Base-by-base conservation (phyloP, 2,113 vertebrate species). In the Struthio camelus region DNA sequence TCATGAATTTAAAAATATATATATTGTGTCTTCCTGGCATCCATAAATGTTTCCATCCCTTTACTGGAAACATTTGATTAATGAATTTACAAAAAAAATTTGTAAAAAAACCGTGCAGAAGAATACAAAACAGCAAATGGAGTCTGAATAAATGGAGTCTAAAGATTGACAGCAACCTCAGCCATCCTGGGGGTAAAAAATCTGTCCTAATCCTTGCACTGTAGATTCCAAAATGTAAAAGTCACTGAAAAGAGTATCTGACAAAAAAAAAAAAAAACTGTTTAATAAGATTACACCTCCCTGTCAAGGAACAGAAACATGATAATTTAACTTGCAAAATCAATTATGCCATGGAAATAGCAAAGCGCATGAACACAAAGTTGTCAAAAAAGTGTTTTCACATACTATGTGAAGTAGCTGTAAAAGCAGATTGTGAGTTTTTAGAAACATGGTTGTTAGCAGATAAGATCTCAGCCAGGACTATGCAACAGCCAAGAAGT, bases 391-490 rank as follows among this genome's bases (percentile, higher is more conserved):
- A 70, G 62, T 96, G 93, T 95, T 96, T 91, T 87, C 87, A 82
- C 82, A 62, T 87, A 50, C 62, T 17, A 17, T 80, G 91, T 46
- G 93, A 91, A 91, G 90, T 76, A 90, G 82, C 94, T 96, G 94
- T 48, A 95, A 80, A 89, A 96, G 87, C 94, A 96, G 94, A 91
- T 78, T 95, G 72, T 13, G 89, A 91, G 91, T 73, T 91, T 96
- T 83, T 25, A 90, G 94, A 90, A 94, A 94, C 84, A 91, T 24
- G 65, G 88, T 38, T 85, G 80, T 76, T 90, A 87, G 62, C 94
- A 96, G 94, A 97, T 82, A 89, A 97, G 91, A 87, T 70, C 95
- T 78, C 93, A 91, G 91, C 78, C 94, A 94, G 95, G 28, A 83
- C 84, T 2, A 73, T 44, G 54, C 79, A 91, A 82, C 87, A 95